These are phyloP conservation scores for Archivesica marissinica DNA, from an alignment of 1,140 invertebrate genomes.

Conservation along the genomic window DNA sequence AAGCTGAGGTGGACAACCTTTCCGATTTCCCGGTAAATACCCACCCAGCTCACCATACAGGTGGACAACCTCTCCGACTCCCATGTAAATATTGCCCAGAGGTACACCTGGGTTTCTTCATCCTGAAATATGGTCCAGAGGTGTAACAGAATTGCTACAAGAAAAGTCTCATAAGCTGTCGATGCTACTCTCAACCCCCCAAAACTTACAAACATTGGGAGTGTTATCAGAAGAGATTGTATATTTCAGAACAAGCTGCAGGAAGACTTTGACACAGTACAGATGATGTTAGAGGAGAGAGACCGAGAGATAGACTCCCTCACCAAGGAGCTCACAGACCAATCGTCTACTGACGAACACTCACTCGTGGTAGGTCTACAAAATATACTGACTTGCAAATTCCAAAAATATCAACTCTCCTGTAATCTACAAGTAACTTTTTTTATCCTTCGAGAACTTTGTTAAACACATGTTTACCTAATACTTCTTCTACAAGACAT, in stretches of 20 bases:
- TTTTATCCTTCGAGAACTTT: too few species aligned
- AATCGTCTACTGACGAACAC: slow-evolving; percentile 49
- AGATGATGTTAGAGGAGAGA: slow-evolving; percentile 82
- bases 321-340: slow-evolving; percentile 77
- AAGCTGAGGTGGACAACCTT: slow-evolving; percentile 77
- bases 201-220: too few species aligned
- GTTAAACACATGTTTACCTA: too few species aligned
- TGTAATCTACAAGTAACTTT: too few species aligned
- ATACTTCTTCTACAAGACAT: too few species aligned
- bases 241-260: slow-evolving; percentile 79
- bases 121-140: too few species aligned
- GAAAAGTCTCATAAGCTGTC: too few species aligned
- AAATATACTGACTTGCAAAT: too few species aligned
- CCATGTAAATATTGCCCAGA: slow-evolving; percentile 73
- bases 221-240: background rate
- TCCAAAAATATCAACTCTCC: too few species aligned
- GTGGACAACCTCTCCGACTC: slow-evolving; percentile 77
- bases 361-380: slow-evolving; percentile 14
- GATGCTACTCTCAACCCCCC: too few species aligned
- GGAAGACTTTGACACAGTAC: slow-evolving; percentile 82
- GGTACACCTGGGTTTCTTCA: too few species aligned
- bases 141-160: too few species aligned
- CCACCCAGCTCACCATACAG: slow-evolving; percentile 76
- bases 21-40: slow-evolving; percentile 78
- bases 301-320: slow-evolving; percentile 80